A percentile compares a stretch with the other conserved stretches of the same genome.
Conservation (phyloP, 2,888 invertebrate genomes). For the Synergus gifuensis region DNA sequence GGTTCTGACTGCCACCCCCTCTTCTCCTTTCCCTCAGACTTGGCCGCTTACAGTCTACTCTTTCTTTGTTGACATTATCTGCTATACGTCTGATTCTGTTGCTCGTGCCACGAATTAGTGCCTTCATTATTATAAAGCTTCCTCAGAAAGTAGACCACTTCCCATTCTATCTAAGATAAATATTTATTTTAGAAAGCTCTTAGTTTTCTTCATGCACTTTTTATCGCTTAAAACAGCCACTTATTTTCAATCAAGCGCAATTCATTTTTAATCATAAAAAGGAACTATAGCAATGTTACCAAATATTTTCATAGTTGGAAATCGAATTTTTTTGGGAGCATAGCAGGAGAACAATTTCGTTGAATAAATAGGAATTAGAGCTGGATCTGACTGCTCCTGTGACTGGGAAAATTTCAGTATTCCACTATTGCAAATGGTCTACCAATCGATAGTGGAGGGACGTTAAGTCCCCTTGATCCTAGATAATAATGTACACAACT, state of each 20-base stretch:
- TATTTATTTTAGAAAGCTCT: neutral
- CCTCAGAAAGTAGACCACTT: neutral
- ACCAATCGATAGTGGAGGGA: conserved; percentile 30
- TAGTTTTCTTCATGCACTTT: neutral
- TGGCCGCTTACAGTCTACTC: conserved; percentile 39
- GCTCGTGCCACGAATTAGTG: conserved; percentile 1
- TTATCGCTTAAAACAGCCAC: neutral
- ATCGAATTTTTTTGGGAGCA: neutral
- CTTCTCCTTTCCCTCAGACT: neutral
- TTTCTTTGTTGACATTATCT: conserved; percentile 35
- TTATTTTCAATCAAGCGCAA: neutral
- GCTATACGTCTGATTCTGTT: conserved; percentile 2
- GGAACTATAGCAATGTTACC: too few species aligned
- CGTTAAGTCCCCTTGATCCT: conserved; percentile 37
- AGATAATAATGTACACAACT: conserved; percentile 40
- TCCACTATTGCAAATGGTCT: conserved; percentile 16
- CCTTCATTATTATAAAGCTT: conserved; percentile 21
- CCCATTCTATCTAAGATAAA: neutral
- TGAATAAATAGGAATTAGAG: conserved; percentile 26
- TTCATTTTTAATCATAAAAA: neutral
- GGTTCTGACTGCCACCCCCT: conserved; percentile 22
- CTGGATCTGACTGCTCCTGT: neutral
- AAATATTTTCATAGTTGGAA: neutral
- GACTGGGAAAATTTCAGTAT: conserved; percentile 7
- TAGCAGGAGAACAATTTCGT: neutral